These are phyloP conservation scores for Pseudorectes ferrugineus DNA, from an alignment of 2,113 vertebrate species.

Conservation along the genomic window DNA sequence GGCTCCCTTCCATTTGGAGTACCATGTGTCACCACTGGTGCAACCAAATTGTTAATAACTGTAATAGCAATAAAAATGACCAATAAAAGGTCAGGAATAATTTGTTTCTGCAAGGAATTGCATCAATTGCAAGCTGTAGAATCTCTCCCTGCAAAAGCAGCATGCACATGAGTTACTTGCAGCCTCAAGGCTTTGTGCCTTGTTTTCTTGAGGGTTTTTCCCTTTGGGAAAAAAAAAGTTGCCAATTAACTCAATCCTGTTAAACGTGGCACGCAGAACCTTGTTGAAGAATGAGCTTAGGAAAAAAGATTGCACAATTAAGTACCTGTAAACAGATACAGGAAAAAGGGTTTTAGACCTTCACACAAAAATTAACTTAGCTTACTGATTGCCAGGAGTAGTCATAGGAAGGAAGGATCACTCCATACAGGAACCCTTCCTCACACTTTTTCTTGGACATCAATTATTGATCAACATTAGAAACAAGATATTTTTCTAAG, in stretches of 20 bases:
- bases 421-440: neutral
- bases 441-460: neutral
- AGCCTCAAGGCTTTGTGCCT: neutral
- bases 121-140: slow-evolving; percentile 43
- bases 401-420: neutral
- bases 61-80: neutral
- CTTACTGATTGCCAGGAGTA: neutral
- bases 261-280: neutral
- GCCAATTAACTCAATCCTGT: neutral
- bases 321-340: neutral
- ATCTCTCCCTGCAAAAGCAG: neutral
- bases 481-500: neutral
- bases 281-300: neutral
- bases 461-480: neutral
- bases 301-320: neutral
- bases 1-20: neutral
- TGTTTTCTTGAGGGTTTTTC: neutral
- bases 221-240: neutral
- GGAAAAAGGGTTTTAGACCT: neutral
- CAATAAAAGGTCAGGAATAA: slow-evolving; percentile 38
- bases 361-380: neutral
- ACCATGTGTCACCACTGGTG: neutral
- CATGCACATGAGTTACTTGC: neutral
- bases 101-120: slow-evolving; percentile 56
- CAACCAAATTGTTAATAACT: neutral